These are phyloP conservation scores for Oryctes rhinoceros DNA, from an alignment of 1,140 invertebrate genomes.

Conservation along the genomic window DNA sequence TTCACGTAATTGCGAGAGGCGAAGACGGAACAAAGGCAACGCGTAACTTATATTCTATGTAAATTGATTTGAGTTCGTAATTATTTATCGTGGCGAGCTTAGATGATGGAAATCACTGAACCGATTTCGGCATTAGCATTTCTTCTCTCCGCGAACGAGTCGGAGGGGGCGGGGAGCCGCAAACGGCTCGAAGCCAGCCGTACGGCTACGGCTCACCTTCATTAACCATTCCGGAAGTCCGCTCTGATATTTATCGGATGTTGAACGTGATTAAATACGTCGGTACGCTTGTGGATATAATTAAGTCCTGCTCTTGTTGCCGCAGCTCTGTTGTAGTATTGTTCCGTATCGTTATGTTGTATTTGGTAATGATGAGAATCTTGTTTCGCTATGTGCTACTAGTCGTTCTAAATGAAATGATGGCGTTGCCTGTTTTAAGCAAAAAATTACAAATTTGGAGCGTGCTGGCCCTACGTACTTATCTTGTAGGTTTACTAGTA, in stretches of 20 bases:
- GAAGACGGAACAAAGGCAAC: not conserved
- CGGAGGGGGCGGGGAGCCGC: not conserved
- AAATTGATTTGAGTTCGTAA: conserved; percentile 22
- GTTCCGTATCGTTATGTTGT: too few relatives aligned
- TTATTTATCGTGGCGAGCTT: conserved; percentile 21
- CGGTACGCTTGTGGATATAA: conserved; percentile 8
- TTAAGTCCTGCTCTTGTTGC: not conserved
- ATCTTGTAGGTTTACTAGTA: too few relatives aligned
- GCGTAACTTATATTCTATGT: conserved; percentile 33
- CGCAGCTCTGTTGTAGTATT: not conserved
- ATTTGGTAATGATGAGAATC: too few relatives aligned
- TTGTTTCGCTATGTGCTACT: too few relatives aligned
- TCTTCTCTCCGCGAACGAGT: not conserved
- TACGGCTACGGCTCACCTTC: conserved; percentile 18
- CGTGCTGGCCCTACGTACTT: too few relatives aligned
- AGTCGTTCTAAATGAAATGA: too few relatives aligned
- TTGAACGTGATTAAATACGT: conserved; percentile 20
- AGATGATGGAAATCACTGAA: conserved; percentile 37
- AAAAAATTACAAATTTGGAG: too few relatives aligned
- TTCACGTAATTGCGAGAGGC: not conserved
- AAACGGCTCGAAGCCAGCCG: not conserved
- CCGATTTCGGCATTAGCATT: conserved; percentile 33
- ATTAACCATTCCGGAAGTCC: conserved; percentile 33
- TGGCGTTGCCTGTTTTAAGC: too few relatives aligned
- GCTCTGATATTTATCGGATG: conserved; percentile 30